Conservation (phyloP, 2,888 invertebrate genomes). For the Plagiodera versicolora region DNA sequence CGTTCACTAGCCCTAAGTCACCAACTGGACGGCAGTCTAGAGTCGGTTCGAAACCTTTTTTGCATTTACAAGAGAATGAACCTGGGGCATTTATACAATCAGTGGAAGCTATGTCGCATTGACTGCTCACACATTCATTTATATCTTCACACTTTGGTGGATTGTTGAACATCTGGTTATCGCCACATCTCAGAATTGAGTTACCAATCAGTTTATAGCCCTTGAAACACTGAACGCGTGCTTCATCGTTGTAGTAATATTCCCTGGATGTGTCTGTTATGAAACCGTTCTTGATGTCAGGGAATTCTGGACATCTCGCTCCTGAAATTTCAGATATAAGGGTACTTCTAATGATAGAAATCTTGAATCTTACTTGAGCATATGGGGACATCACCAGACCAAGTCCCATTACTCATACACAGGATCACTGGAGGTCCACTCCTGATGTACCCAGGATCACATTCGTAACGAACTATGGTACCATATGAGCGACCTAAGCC, state of each 20-base stretch:
- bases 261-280: constrained; percentile 75
- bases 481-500: constrained; percentile 92
- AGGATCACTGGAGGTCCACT: constrained; percentile 87
- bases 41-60: constrained; percentile 79
- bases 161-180: constrained; percentile 80
- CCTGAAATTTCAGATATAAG: constrained; percentile 48
- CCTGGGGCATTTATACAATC: constrained; percentile 89
- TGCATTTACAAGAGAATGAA: constrained; percentile 86
- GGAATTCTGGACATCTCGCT: constrained; percentile 72
- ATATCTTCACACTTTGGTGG: constrained; percentile 90
- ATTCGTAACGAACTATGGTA: constrained; percentile 89
- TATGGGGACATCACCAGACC: constrained; percentile 89
- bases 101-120: constrained; percentile 88
- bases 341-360: neutral
- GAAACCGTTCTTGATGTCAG: constrained; percentile 84
- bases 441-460: constrained; percentile 87
- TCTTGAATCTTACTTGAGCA: constrained; percentile 67
- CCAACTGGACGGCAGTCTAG: constrained; percentile 88
- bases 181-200: constrained; percentile 81
- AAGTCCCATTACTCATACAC: constrained; percentile 94
- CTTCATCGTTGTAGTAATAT: constrained; percentile 87
- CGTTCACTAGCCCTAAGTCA: constrained; percentile 84
- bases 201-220: constrained; percentile 85
- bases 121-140: constrained; percentile 86
- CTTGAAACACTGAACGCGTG: constrained; percentile 86